Conservation (phyloP, 2,113 vertebrate species). For the Isichthys henryi region DNA sequence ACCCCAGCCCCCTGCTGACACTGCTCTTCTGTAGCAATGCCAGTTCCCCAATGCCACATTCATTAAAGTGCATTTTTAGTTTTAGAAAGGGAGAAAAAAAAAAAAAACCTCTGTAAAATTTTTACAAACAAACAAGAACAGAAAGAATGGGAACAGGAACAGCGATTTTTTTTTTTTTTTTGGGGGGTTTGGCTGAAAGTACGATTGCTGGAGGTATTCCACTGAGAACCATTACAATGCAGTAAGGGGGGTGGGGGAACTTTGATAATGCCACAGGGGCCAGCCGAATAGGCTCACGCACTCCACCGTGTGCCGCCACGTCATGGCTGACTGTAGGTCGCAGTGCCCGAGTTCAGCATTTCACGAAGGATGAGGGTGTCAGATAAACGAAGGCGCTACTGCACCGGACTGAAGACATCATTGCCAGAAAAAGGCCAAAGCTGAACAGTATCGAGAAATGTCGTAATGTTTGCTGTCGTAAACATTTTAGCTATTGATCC, state of each 20-base stretch:
- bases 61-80: not conserved
- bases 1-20: not conserved
- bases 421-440: not conserved
- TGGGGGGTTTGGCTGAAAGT: not conserved
- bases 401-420: not conserved
- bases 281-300: not conserved
- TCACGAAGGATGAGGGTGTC: not conserved
- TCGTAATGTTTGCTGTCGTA: no score
- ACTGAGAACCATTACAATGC: not conserved
- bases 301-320: not conserved
- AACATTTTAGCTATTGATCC: not conserved
- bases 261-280: not conserved
- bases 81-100: not conserved
- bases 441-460: not conserved
- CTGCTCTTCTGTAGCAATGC: not conserved
- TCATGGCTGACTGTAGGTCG: not conserved
- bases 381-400: not conserved
- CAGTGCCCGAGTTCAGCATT: not conserved
- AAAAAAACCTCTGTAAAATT: not conserved
- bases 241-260: not conserved
- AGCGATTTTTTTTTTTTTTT: not conserved
- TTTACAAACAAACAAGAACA: conserved; percentile 18
- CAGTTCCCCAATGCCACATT: not conserved
- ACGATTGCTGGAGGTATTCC: not conserved
- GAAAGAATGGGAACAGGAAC: not conserved